Evolutionary conservation across 2,797 vertebrate species (phyloP).

Genomic region (Mastacembelus armatus): DNA sequence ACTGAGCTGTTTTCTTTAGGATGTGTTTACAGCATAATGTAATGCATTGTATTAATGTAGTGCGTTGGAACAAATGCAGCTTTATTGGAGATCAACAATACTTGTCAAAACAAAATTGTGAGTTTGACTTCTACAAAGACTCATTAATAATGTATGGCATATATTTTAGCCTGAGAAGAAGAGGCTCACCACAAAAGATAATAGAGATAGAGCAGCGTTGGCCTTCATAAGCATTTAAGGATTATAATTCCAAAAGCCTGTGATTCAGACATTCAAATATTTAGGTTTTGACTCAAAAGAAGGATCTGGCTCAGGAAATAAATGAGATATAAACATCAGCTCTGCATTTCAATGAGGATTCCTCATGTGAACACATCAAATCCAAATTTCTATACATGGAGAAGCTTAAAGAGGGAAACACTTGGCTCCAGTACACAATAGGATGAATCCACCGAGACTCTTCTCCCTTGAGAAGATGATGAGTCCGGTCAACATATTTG

Average conservation of each 20-base stretch:
- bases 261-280: too few species aligned
- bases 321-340: too few species aligned
- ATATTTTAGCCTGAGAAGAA: too few species aligned
- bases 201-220: too few species aligned
- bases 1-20: slow-evolving; percentile 5
- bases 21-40: background rate
- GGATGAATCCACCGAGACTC: background rate
- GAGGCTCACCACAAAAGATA: too few species aligned
- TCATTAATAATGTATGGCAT: too few species aligned
- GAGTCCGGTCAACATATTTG: too few species aligned
- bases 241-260: too few species aligned
- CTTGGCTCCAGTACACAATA: slow-evolving; percentile 2
- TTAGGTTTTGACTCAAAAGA: too few species aligned
- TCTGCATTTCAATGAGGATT: slow-evolving; percentile 11
- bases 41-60: too few species aligned
- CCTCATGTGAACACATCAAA: slow-evolving; percentile 13
- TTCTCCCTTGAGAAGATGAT: background rate
- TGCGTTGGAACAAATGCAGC: background rate
- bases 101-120: background rate
- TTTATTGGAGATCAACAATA: background rate
- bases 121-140: background rate
- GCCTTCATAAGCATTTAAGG: too few species aligned
- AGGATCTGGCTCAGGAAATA: too few species aligned
- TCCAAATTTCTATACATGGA: slow-evolving; percentile 5
- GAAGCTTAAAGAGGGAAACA: background rate